Evolutionary conservation across 2,113 vertebrate species (phyloP), one percentile per base, ranked within the genome.

Genomic region (Phylloscopus whistleri): DNA sequence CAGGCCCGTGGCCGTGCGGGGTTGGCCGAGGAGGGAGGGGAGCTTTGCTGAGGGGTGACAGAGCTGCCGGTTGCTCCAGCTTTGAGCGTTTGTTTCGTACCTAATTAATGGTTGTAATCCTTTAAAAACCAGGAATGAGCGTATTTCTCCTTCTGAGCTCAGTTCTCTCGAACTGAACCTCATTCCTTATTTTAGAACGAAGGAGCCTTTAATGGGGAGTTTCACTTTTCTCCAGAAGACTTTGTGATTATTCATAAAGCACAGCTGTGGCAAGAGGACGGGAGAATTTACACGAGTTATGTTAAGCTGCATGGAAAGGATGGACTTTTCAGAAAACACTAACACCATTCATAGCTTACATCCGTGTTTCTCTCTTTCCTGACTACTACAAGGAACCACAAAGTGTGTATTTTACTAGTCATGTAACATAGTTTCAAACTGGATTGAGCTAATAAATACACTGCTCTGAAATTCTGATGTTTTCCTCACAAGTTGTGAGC

Each of bases 21-120:
- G 16, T 74, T 37, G 9, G 59, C 27, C 52, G 37, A 30, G 20
- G 17, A 20, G 53, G 20, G 26, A 6, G 0, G 35, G n/a, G 28
- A 13, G 46, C 62, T 30, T 17, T 44, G 66, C 33, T 7, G 51
- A 9, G 13, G 21, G 30, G 0, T 1, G 0, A 3, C 5, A 2
- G 20, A 21, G 62, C 4, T 10, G 1, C 9, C 13, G 3, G 0
- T 9, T 37, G 31, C 27, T 28, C 16, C 30, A 2, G 52, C 56
- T 55, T 53, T 24, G 78, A 19, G 21, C 10, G 0, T 35, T 44
- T 16, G 18, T 41, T 62, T 62, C 3, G 1, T 55, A 5, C 60
- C 22, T 31, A 9, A 0, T 14, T 59, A 15, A 16, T 14, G 6
- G 9, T 43, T 49, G 39, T 64, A 59, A 15, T 27, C 8, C 1